These are phyloP conservation scores for Oncorhynchus mykiss DNA, from an alignment of 2,113 vertebrate genomes.

Conservation along the genomic window DNA sequence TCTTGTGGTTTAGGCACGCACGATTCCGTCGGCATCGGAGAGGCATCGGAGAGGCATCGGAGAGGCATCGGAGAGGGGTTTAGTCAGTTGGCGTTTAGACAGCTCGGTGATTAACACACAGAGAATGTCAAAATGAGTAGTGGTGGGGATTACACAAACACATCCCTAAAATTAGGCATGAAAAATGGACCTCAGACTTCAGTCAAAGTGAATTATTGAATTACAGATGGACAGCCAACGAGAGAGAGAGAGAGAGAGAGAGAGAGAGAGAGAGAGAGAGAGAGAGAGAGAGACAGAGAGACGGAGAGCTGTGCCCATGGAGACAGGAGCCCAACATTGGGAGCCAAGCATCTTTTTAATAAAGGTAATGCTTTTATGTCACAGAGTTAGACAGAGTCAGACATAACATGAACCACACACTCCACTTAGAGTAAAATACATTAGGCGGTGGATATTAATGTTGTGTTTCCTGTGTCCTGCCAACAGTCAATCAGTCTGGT, in stretches of 20 bases:
- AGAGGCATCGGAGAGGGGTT: background rate
- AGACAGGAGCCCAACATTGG: background rate
- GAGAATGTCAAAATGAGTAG: background rate
- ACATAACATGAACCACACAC: background rate
- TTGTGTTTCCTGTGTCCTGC: conserved; percentile 20
- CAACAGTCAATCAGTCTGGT: conserved; percentile 31
- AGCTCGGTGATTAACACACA: conserved; percentile 3
- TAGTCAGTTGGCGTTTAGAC: background rate
- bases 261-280: no score
- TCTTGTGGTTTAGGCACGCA: conserved; percentile 7
- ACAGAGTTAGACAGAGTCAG: background rate
- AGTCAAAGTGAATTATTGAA: background rate
- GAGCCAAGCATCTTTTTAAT: background rate
- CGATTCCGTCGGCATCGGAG: background rate
- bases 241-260: no score
- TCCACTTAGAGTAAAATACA: conserved; percentile 11
- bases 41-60: background rate
- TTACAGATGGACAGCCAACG: background rate
- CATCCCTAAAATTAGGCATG: background rate
- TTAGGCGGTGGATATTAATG: conserved; percentile 4
- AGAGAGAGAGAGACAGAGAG: background rate
- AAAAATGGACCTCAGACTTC: background rate
- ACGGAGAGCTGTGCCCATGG: background rate
- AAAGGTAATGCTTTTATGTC: background rate
- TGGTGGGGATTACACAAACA: conserved; percentile 5